These are phyloP conservation scores for Xestoiulus laeticollis DNA, from an alignment of 2,888 invertebrate genomes.

Conservation along the genomic window DNA sequence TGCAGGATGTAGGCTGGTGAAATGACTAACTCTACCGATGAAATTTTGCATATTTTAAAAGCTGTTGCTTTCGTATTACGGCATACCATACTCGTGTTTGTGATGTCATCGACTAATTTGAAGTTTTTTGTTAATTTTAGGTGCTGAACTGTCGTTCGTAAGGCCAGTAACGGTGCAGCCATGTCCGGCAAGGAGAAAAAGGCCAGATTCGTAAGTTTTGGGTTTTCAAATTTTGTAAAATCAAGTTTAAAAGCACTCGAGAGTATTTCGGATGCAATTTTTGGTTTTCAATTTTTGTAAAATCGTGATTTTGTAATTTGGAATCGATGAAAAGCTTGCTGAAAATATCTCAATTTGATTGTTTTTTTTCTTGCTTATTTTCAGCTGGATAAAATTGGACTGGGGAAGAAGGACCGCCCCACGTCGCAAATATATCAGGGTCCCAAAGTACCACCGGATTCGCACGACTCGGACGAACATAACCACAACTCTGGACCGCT, in stretches of 20 bases:
- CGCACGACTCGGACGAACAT: not conserved
- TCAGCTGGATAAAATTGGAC: constrained; percentile 46
- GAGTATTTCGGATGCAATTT: not conserved
- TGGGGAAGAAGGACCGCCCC: constrained; percentile 44
- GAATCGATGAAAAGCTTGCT: not conserved
- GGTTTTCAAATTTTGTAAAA: not conserved
- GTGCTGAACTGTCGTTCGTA: not conserved
- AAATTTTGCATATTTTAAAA: not conserved
- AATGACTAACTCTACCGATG: not conserved
- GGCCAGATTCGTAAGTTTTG: constrained; percentile 46
- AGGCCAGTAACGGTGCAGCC: not conserved
- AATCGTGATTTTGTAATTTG: not conserved
- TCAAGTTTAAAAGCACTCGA: no score
- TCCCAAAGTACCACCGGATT: not conserved
- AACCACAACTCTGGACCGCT: constrained; percentile 19
- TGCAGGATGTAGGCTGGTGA: not conserved
- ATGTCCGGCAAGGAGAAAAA: constrained; percentile 47
- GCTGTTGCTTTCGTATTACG: not conserved
- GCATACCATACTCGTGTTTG: not conserved
- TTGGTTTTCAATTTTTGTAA: not conserved
- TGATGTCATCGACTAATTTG: not conserved
- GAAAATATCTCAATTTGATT: not conserved
- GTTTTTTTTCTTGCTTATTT: not conserved
- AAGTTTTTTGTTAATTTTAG: not conserved
- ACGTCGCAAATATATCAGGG: constrained; percentile 1